phyloP scores from a whole-genome alignment of 2,888 invertebrate species.

The Melieria crassipennis region DNA sequence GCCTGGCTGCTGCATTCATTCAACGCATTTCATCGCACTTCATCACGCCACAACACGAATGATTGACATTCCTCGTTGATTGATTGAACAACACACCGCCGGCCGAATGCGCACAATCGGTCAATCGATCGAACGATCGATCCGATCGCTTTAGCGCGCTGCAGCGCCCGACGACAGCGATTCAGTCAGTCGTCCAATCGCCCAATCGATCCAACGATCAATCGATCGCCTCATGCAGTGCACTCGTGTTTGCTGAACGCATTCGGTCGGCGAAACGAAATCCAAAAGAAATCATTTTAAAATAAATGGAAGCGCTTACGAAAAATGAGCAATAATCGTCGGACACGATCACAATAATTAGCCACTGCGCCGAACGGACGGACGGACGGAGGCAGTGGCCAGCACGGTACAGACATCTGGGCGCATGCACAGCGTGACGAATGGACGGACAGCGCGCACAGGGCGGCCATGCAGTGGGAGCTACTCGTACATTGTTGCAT shows the following conservation, averaged over 20 bases:
- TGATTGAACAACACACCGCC: slow-evolving; percentile 28
- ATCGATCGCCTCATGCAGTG: slow-evolving; percentile 2
- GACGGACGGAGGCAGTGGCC: not conserved
- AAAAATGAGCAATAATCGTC: slow-evolving; percentile 32
- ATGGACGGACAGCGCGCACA: not conserved
- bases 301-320: slow-evolving; percentile 55
- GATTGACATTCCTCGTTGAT: slow-evolving; percentile 33
- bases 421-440: not conserved
- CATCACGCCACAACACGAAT: slow-evolving; percentile 27
- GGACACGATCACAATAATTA: slow-evolving; percentile 40
- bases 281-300: slow-evolving; percentile 43
- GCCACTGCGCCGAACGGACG: not conserved
- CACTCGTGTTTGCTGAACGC: not conserved
- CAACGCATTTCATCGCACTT: slow-evolving; percentile 21
- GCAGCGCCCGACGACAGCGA: slow-evolving; percentile 17
- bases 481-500: too few species aligned
- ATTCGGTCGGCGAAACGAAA: not conserved
- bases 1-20: not conserved
- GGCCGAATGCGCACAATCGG: not conserved
- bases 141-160: slow-evolving; percentile 11
- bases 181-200: slow-evolving; percentile 21
- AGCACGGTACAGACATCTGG: not conserved
- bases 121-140: slow-evolving; percentile 20
- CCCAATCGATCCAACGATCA: slow-evolving; percentile 14
- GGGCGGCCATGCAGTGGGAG: not conserved